Evolutionary conservation across 2,113 vertebrate species (phyloP), one percentile per base, ranked within the genome.

Genomic region (Fregetta grallaria): DNA sequence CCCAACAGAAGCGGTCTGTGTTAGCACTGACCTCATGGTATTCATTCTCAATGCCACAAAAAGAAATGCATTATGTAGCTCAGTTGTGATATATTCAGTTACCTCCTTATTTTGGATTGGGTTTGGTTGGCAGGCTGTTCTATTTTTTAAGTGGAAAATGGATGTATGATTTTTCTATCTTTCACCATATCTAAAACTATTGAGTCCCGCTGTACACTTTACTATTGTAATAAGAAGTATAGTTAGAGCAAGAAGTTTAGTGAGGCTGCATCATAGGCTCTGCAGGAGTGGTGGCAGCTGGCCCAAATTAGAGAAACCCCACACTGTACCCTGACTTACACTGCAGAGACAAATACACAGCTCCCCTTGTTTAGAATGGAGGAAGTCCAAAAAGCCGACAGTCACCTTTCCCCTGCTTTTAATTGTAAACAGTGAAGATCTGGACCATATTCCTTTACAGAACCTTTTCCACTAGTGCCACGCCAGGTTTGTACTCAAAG

Each of bases 121-220:
- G 4, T 44, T 61, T 61, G 26, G 21, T 25, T 42, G 49, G 16
- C 1, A 7, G 65, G 23, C 0, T 2, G 9, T 15, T 61, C 58
- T 79, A 47, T 9, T 34, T 66, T 52, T 62, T n/a, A 40, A 26
- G 11, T n/a, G 55, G 26, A 38, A 83, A 63, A 58, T n/a, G 22
- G 9, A n/a, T 59, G 26, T 44, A 38, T 13, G 26, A 23, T 55
- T 58, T 70, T 79, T 65, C 61, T 53, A 3, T 17, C 32, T 68
- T 79, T 61, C 18, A 22, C 34, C 21, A 10, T 38, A 21, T 62
- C 23, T 65, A n/a, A n/a, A 91, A 25, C 36, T 45, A 6, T 11
- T 11, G 21, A 19, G 19, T 65, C 14, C n/a, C 27, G 26, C 44
- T 53, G 21, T 14, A 56, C 29, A 25, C 11, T 72, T 55, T 32